Evolutionary conservation across 2,888 invertebrate species (phyloP).

Genomic region (Urechis unicinctus): DNA sequence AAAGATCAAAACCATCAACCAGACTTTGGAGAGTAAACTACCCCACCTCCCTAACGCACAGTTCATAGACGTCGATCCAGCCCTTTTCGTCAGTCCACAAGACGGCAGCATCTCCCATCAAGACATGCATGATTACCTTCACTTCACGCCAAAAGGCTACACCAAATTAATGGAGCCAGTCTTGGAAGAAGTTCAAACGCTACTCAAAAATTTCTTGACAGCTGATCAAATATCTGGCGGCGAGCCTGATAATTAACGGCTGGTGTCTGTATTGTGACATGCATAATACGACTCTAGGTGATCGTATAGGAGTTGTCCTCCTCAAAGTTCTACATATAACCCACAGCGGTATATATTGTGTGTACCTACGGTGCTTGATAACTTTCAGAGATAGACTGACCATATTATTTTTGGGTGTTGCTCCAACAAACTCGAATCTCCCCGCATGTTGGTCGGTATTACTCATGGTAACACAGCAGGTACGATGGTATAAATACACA

Average conservation of each 20-base stretch:
- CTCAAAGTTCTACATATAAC: no score
- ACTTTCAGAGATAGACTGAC: no score
- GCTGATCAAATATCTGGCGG: conserved; percentile 15
- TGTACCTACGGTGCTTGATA: no score
- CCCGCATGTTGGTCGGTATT: no score
- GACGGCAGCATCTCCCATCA: conserved; percentile 72
- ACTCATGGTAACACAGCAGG: no score
- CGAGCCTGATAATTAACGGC: conserved; percentile 12
- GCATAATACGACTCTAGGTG: no score
- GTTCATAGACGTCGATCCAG: conserved; percentile 72
- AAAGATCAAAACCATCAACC: conserved; percentile 71
- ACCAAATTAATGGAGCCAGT: conserved; percentile 58
- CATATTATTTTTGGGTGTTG: no score
- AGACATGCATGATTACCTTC: conserved; percentile 87
- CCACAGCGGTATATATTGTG: no score
- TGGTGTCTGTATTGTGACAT: no score
- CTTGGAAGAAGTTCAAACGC: conserved; percentile 41
- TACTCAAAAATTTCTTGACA: conserved; percentile 21
- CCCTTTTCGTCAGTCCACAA: conserved; percentile 43
- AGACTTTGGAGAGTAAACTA: conserved; percentile 63
- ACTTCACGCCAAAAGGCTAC: conserved; percentile 76
- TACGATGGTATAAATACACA: no score
- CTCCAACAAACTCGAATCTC: no score
- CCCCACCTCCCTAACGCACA: conserved; percentile 61
- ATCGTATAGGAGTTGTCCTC: no score